These are phyloP conservation scores for Apamea monoglypha DNA, from an alignment of 2,888 invertebrate genomes.

Conservation along the genomic window DNA sequence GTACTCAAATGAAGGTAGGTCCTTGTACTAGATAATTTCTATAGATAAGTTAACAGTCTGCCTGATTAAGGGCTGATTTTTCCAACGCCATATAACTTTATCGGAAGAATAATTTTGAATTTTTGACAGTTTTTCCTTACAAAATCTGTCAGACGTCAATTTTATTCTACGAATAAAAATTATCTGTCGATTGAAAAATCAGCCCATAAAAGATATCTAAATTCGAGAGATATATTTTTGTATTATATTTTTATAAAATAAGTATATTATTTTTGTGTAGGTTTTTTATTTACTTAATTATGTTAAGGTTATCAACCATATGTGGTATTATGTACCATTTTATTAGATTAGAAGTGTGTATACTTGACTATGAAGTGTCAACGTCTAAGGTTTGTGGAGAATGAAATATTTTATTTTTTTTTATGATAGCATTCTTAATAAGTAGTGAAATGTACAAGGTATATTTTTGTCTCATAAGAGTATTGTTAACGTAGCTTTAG, in stretches of 20 bases:
- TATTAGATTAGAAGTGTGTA: neutral
- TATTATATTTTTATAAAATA: neutral
- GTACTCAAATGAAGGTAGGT: neutral
- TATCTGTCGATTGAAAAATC: too few species aligned
- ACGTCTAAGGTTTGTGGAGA: neutral
- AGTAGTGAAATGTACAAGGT: constrained; percentile 5
- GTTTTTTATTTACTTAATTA: neutral
- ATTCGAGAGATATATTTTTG: neutral
- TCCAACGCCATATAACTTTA: too few species aligned
- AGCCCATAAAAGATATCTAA: neutral
- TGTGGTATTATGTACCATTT: neutral
- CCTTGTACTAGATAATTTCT: neutral
- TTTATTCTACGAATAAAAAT: too few species aligned
- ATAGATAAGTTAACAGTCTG: neutral
- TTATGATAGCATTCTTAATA: neutral
- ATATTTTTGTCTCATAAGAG: constrained; percentile 2
- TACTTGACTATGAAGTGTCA: neutral
- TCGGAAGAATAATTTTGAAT: too few species aligned
- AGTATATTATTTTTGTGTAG: neutral
- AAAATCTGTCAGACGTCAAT: too few species aligned
- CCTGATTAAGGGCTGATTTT: neutral
- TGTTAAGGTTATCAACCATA: too few species aligned
- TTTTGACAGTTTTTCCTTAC: too few species aligned
- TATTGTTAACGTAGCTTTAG: constrained; percentile 45
- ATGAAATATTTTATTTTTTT: neutral